Evolutionary conservation across 1,140 invertebrate genomes (phyloP).

Genomic region (Drosophila teissieri): DNA sequence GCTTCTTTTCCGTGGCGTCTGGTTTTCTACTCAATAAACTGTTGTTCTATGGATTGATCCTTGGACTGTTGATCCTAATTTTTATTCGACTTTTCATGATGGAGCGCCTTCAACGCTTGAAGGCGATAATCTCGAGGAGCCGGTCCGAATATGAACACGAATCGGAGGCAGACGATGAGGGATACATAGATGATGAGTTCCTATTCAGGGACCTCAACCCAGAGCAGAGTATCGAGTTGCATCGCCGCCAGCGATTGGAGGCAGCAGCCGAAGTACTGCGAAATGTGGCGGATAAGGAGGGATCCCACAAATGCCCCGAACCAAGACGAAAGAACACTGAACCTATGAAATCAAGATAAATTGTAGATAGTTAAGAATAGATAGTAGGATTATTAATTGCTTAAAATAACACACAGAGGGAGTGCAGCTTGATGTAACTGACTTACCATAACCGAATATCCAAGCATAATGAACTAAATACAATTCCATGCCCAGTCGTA

Average conservation of each 20-base stretch:
- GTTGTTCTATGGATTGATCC: not conserved
- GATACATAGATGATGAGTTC: not conserved
- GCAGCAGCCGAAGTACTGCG: not conserved
- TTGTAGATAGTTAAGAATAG: no score
- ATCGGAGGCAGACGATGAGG: conserved; percentile 1
- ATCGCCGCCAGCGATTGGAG: conserved; percentile 13
- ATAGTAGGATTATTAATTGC: no score
- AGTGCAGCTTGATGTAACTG: not conserved
- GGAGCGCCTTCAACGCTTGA: not conserved
- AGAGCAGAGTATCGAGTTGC: conserved; percentile 19
- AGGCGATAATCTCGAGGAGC: not conserved
- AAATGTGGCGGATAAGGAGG: not conserved
- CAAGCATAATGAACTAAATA: conserved; percentile 31
- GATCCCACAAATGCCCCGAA: no score
- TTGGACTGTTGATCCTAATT: not conserved
- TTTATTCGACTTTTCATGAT: not conserved
- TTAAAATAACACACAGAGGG: not conserved
- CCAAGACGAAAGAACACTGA: not conserved
- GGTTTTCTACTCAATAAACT: not conserved
- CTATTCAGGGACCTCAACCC: conserved; percentile 24
- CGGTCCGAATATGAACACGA: not conserved
- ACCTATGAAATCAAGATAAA: no score
- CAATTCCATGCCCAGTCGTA: conserved; percentile 24
- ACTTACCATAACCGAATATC: conserved; percentile 11
- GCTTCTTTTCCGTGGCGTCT: not conserved